Base-by-base conservation (phyloP, 2,888 invertebrate genomes). In the Netelia virgata region DNA sequence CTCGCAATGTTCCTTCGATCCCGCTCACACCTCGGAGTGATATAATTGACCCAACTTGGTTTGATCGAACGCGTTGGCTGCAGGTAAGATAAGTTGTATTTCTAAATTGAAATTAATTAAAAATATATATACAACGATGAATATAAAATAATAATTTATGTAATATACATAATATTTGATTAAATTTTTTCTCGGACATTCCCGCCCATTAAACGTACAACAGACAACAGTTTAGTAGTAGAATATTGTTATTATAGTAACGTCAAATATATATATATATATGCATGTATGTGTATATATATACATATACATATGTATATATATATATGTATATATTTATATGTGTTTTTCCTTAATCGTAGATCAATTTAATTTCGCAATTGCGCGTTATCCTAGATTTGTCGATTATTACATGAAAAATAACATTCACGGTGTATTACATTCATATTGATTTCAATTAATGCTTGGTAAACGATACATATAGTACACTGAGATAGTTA, bases 141-240 rank as follows among this genome's bases (percentile, higher is more conserved):
- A 91, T 92, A 92, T 89, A 91, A 92, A 92, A 92, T 92, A 92
- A 92, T 92, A 92, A 92, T 91, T 92, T 92, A 92, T 91, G 90
- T 91, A 91, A 92, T 91, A 91, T 91, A 92, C 91, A 90, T 91
- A 90, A 90, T 91, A 92, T 92, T 91, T 92, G 90, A 91, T 91
- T 91, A 90, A 91, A 80, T 81, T 82, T 53, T 64, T 74, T 86
- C 68, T 79, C 75, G 79, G 81, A 77, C 70, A 68, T 61, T 78
- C 74, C 47, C 73, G 88, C 88, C 88, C 91, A 85, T 87, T 91
- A 90, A 92, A 91, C 91, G 90, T 92, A 92, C 90, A 92, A 92
- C 92, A 92, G 92, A 92, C 91, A 92, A 92, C 92, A 92, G 90
- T 92, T 90, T 91, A 92, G 91, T 90, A 91, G 91, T 92, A 92